phyloP scores from a whole-genome alignment of 2,113 vertebrate species.

The Desmodus rotundus region DNA sequence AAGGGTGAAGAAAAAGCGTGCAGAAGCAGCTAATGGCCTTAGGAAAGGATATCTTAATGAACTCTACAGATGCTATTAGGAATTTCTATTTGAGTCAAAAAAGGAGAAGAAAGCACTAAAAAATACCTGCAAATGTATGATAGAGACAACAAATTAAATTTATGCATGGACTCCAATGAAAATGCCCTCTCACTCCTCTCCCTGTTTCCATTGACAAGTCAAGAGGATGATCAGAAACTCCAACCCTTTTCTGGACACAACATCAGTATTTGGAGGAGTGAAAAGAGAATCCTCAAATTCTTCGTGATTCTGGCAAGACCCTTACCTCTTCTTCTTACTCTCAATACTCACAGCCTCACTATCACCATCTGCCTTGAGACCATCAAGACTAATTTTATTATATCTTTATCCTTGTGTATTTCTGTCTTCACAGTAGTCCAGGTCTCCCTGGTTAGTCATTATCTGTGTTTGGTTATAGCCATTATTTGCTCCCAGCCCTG shows the following conservation, averaged over 20 bases:
- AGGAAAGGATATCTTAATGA: conserved; percentile 34
- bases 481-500: neutral
- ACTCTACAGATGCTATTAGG: neutral
- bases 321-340: neutral
- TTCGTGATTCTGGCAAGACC: neutral
- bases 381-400: neutral
- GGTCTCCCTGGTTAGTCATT: neutral
- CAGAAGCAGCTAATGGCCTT: conserved; percentile 21
- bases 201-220: neutral
- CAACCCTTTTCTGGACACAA: neutral
- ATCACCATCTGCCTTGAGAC: neutral
- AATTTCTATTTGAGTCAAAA: conserved; percentile 36
- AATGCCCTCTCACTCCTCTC: neutral
- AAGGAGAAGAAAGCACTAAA: neutral
- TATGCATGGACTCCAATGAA: neutral
- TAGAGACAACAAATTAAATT: neutral
- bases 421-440: neutral
- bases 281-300: neutral
- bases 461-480: neutral
- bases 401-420: neutral
- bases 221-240: neutral
- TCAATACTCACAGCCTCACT: neutral
- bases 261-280: neutral
- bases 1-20: neutral
- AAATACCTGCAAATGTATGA: neutral